phyloP scores from a whole-genome alignment of 2,797 vertebrate species.

The Gambelia wislizenii region DNA sequence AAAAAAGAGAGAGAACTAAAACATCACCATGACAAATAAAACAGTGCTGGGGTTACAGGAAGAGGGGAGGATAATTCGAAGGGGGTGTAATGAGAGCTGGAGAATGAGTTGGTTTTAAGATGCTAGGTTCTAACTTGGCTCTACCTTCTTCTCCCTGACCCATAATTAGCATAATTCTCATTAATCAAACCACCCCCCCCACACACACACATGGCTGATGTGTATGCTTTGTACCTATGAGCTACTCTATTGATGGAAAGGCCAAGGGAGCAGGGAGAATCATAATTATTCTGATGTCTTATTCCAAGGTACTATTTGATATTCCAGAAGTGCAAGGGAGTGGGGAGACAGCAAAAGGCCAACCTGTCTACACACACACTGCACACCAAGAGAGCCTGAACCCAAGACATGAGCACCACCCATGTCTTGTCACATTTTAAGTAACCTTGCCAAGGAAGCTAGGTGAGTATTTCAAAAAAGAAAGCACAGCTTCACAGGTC shows the following conservation, averaged over 20 bases:
- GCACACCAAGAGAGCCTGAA: not conserved
- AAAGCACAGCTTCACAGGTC: conserved; percentile 55
- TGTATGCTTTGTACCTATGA: conserved; percentile 34
- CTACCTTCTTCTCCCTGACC: conserved; percentile 48
- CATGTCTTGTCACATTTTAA: conserved; percentile 28
- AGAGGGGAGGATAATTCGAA: not conserved
- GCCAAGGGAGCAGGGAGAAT: conserved; percentile 32
- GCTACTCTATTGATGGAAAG: conserved; percentile 40
- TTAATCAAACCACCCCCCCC: conserved; percentile 51
- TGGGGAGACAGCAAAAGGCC: not conserved
- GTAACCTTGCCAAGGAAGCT: conserved; percentile 39
- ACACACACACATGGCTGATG: conserved; percentile 52
- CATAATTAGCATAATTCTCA: conserved; percentile 14
- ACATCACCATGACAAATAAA: not conserved
- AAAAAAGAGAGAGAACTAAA: conserved; percentile 22
- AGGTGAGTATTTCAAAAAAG: conserved; percentile 41
- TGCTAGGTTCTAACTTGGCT: conserved; percentile 40
- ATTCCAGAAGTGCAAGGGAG: not conserved
- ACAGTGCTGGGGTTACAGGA: not conserved
- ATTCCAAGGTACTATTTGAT: not conserved
- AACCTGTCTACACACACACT: not conserved
- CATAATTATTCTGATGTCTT: not conserved
- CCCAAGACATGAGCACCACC: not conserved
- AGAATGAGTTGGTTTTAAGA: conserved; percentile 1
- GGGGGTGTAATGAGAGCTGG: conserved; percentile 9